phyloP scores from a whole-genome alignment of 2,113 vertebrate species.

The Gymnogyps californianus region DNA sequence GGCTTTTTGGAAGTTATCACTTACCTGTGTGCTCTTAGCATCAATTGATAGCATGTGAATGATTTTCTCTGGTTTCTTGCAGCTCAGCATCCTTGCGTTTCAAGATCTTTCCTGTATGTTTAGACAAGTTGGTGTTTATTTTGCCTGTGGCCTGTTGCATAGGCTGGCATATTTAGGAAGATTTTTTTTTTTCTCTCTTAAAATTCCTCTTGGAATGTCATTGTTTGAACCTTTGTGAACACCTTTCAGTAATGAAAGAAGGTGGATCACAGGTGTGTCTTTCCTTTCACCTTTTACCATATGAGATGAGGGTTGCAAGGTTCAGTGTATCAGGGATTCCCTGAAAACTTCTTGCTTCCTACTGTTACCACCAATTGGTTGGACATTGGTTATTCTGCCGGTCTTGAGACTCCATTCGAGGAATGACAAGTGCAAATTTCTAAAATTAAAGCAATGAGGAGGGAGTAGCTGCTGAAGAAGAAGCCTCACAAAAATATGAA shows the following conservation, averaged over 20 bases:
- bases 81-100: neutral
- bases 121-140: neutral
- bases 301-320: neutral
- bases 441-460: neutral
- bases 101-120: neutral
- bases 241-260: neutral
- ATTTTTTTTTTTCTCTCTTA: neutral
- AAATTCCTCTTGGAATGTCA: neutral
- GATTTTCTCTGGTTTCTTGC: neutral
- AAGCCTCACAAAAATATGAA: neutral
- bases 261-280: neutral
- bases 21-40: neutral
- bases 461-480: neutral
- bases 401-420: neutral
- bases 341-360: neutral
- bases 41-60: neutral
- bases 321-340: neutral
- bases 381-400: fast-evolving
- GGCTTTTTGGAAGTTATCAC: neutral
- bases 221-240: neutral
- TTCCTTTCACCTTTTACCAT: neutral
- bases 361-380: neutral
- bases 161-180: neutral
- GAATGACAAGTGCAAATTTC: neutral
- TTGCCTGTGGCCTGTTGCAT: neutral